Base-by-base conservation (phyloP, 2,797 vertebrate species). In the Pogoniulus pusillus region DNA sequence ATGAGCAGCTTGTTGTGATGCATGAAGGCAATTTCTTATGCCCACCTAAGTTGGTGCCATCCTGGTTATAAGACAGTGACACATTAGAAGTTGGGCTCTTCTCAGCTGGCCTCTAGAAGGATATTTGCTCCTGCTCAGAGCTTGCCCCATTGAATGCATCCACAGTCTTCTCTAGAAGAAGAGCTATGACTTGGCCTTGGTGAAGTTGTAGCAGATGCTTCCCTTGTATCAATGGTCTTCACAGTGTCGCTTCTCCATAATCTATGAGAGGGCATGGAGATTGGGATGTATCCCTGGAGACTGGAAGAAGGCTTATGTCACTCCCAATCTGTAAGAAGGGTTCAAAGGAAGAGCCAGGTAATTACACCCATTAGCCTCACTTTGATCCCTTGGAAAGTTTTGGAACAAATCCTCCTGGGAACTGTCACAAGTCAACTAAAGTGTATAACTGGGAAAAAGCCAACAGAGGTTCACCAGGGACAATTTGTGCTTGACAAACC, bases 11-110 rank as follows among this genome's bases (percentile, higher is more conserved):
- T 45, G 9, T 17, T 65, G n/a, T 37, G 77, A 73, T 39, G 35
- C 32, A 24, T 47, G 41, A 72, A 63, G 59, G 17, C 1, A 68
- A 35, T 32, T 83, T 84, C 55, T 78, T 65, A 9, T 3, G 14
- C 47, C 19, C 75, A 9, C 16, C 34, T 54, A 51, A 51, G n/a
- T 34, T 39, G 32, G 30, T 76, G 18, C 6, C 24, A 12, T 16
- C 12, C 64, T 51, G 35, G 19, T 9, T 88, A 8, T 27, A 22
- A 59, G 24, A 9, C 3, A 4, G 24, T 18, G 39, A 34, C 26
- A 49, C 4, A 1, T 0, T 0, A 1, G 37, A 10, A 15, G 29
- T 16, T 55, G 34, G 59, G 11, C 27, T 72, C 32, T 2, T 68
- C 69, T 62, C 65, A 45, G 17, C 30, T 65, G 49, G 16, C 12